A percentile compares a stretch with the other conserved stretches of the same genome.
Evolutionary conservation across 2,888 invertebrate genomes (phyloP).

Genomic region (Scaptomyza tumidula): DNA sequence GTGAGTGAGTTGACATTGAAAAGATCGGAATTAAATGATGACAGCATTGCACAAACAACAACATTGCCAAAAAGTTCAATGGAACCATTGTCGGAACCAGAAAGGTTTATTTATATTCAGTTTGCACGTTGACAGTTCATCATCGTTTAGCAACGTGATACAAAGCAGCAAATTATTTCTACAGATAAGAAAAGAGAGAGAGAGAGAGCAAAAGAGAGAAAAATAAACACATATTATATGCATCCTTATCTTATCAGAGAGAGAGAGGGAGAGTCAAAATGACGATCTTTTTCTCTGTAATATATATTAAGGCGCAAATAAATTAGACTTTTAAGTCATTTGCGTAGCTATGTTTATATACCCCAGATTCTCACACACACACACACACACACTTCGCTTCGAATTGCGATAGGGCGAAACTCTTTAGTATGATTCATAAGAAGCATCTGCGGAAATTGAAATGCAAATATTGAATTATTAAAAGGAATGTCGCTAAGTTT

Average conservation of each 20-base stretch:
- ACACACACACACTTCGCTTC: background rate
- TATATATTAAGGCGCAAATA: background rate
- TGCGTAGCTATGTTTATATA: background rate
- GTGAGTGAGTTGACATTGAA: background rate
- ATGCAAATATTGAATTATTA: constrained; percentile 47
- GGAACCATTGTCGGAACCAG: constrained; percentile 13
- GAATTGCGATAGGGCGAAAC: constrained; percentile 34
- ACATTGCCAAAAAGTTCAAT: constrained; percentile 29
- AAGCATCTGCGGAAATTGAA: constrained; percentile 47
- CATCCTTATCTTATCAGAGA: constrained; percentile 53
- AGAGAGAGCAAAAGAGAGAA: constrained; percentile 5
- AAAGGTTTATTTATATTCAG: constrained; percentile 16
- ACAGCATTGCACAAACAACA: constrained; percentile 40
- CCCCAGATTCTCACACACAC: background rate
- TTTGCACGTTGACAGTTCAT: constrained; percentile 15
- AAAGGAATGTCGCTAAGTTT: constrained; percentile 2
- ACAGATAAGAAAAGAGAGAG: constrained; percentile 21
- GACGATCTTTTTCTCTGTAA: background rate
- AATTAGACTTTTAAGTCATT: background rate
- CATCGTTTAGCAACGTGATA: constrained; percentile 34
- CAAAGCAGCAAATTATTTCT: background rate
- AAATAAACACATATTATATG: constrained; percentile 11
- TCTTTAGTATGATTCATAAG: constrained; percentile 48
- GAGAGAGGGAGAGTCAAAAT: background rate
- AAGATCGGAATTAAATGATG: constrained; percentile 42